Percentiles rank a stretch among this genome's conserved stretches.
phyloP scores from a whole-genome alignment of 2,113 vertebrate genomes.

The Tenebrosternarchus preto region DNA sequence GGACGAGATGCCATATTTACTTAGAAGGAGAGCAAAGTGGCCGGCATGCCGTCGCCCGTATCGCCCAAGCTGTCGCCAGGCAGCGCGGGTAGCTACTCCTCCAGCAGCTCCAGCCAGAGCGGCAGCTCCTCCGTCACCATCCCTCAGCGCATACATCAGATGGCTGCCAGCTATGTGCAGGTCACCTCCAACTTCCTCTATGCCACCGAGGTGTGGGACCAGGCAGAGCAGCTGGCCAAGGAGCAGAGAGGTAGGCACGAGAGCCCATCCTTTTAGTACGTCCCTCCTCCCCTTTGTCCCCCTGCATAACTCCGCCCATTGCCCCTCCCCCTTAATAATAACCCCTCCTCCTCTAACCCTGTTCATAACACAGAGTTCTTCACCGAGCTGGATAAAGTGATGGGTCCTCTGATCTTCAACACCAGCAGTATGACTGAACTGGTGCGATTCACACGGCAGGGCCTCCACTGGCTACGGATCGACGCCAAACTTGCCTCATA shows the following conservation, averaged over 20 bases:
- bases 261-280: no score
- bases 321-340: no score
- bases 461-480: slow-evolving; percentile 94
- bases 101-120: slow-evolving; percentile 84
- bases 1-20: background rate
- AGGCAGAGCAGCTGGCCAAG: slow-evolving; percentile 93
- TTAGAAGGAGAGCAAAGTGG: slow-evolving; percentile 83
- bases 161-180: slow-evolving; percentile 98
- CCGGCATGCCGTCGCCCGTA: slow-evolving; percentile 94
- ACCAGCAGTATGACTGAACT: slow-evolving; percentile 98
- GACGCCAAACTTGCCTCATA: slow-evolving; percentile 86
- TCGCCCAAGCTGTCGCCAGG: slow-evolving; percentile 97
- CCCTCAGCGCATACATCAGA: slow-evolving; percentile 98
- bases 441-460: slow-evolving; percentile 96
- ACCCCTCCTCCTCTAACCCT: no score
- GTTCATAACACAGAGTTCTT: slow-evolving; percentile 99
- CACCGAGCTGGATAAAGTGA: slow-evolving; percentile 94
- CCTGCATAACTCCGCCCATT: no score
- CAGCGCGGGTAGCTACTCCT: slow-evolving; percentile 88
- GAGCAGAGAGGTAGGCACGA: slow-evolving; percentile 87
- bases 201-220: slow-evolving; percentile 98
- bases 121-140: slow-evolving; percentile 93
- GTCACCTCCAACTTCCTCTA: slow-evolving; percentile 98
- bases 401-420: slow-evolving; percentile 95
- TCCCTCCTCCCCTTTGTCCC: no score